phyloP scores from a whole-genome alignment of 2,797 vertebrate genomes.

The Labeo calbasu region DNA sequence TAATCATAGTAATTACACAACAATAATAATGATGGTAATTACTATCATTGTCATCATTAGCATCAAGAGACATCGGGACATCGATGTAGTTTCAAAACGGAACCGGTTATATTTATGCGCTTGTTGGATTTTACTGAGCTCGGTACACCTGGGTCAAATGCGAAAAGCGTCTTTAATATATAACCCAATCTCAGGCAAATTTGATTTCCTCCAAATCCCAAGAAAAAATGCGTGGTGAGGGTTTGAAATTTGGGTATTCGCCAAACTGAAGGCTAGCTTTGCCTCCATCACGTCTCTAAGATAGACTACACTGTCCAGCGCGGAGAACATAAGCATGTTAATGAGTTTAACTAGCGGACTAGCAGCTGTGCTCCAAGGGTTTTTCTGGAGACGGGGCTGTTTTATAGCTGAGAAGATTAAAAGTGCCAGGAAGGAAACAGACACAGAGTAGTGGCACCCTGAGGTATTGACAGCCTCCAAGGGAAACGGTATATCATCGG shows the following conservation, averaged over 20 bases:
- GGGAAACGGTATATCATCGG: constrained; percentile 78
- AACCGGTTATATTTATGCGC: not conserved
- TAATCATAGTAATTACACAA: constrained; percentile 47
- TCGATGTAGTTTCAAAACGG: not conserved
- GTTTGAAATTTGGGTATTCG: constrained; percentile 6
- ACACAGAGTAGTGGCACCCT: constrained; percentile 71
- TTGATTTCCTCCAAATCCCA: not conserved
- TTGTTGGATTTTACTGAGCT: not conserved
- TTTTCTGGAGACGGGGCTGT: constrained; percentile 68
- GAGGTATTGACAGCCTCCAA: constrained; percentile 74
- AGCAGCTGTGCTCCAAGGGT: constrained; percentile 65
- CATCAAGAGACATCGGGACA: constrained; percentile 14
- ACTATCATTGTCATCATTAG: constrained; percentile 33
- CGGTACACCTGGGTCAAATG: not conserved
- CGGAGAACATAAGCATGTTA: constrained; percentile 66
- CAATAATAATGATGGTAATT: constrained; percentile 40
- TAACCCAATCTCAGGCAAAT: not conserved
- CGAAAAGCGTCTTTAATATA: not conserved
- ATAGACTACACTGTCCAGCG: constrained; percentile 25
- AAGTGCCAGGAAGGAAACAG: constrained; percentile 66
- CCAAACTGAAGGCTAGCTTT: constrained; percentile 22
- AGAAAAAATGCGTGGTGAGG: not conserved
- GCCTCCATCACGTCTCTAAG: constrained; percentile 20
- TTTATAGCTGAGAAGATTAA: constrained; percentile 75
- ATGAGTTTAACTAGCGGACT: constrained; percentile 72